These are phyloP conservation scores for Trinectes maculatus DNA, from an alignment of 2,113 vertebrate species.

Conservation along the genomic window DNA sequence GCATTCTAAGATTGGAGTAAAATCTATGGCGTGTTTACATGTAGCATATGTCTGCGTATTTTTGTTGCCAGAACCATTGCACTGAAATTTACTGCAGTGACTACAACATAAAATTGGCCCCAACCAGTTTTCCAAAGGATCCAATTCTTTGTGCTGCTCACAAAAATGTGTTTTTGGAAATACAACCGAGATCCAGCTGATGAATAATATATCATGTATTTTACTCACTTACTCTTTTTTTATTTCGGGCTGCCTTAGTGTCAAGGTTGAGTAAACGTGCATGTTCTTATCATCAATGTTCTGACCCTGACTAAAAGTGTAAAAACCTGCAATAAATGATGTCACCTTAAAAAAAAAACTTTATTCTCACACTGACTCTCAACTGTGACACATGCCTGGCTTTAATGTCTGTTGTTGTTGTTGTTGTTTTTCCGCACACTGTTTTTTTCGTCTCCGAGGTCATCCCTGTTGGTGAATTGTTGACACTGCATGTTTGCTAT, in stretches of 20 bases:
- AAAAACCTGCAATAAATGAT: slow-evolving; percentile 1
- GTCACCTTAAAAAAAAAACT: not conserved
- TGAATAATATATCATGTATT: too few species aligned
- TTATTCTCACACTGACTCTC: slow-evolving; percentile 13
- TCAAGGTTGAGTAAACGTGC: slow-evolving; percentile 6
- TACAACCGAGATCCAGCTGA: too few species aligned
- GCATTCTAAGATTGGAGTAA: too few species aligned
- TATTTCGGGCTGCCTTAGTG: not conserved
- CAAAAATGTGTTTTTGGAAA: too few species aligned
- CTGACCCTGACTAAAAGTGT: slow-evolving; percentile 3
- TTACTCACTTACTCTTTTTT: not conserved
- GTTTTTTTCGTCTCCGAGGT: slow-evolving; percentile 25
- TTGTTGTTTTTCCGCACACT: not conserved
- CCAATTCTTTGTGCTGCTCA: too few species aligned
- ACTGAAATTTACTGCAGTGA: too few species aligned
- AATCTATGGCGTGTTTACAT: too few species aligned
- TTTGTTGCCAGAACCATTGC: too few species aligned
- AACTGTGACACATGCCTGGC: not conserved
- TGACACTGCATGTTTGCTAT: slow-evolving; percentile 14
- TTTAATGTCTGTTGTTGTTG: not conserved
- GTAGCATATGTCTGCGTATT: too few species aligned
- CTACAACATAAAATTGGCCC: too few species aligned
- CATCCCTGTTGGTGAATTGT: slow-evolving; percentile 28
- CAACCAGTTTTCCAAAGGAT: too few species aligned
- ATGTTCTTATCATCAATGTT: slow-evolving; percentile 1